Evolutionary conservation across 2,797 vertebrate species (phyloP).

Genomic region (Linurgus olivaceus): DNA sequence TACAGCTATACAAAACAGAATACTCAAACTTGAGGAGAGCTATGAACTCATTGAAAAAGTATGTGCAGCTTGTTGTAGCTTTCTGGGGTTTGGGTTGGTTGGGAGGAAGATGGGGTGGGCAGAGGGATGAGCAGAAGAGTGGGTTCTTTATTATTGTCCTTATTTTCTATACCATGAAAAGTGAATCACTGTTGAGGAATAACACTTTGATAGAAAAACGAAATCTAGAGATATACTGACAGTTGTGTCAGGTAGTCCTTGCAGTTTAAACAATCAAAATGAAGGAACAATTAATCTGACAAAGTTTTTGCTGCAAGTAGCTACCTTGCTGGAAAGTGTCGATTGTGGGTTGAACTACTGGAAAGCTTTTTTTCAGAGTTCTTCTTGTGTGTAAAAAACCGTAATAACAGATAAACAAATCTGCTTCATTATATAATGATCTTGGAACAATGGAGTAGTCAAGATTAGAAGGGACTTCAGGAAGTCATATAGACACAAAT

Average conservation of each 20-base stretch:
- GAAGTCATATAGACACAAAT: background rate
- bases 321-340: background rate
- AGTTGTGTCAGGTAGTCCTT: background rate
- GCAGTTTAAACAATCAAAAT: background rate
- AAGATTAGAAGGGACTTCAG: background rate
- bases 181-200: background rate
- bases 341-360: background rate
- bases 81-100: background rate
- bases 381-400: background rate
- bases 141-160: background rate
- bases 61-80: background rate
- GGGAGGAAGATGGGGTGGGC: fast-evolving
- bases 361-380: background rate
- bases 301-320: background rate
- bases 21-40: slow-evolving; percentile 93
- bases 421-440: background rate
- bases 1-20: slow-evolving; percentile 91
- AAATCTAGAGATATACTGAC: background rate
- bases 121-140: background rate
- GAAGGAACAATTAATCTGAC: background rate
- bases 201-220: background rate
- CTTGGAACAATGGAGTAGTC: background rate
- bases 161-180: background rate
- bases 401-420: background rate
- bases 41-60: slow-evolving; percentile 99